These are phyloP conservation scores for Diabrotica virgifera DNA, from an alignment of 1,140 invertebrate genomes.

Conservation along the genomic window DNA sequence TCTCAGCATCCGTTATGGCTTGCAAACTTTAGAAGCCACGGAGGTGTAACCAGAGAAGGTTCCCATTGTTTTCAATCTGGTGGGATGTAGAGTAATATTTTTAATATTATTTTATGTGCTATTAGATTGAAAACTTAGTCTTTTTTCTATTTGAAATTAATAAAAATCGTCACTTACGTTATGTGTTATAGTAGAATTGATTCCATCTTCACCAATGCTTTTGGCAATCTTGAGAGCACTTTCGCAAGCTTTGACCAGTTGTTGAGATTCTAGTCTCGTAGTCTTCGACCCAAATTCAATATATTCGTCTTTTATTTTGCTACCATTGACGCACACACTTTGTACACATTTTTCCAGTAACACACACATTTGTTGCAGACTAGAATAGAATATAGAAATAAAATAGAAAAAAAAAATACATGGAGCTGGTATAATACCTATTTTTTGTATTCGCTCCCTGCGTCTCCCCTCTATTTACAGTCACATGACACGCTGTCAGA, in stretches of 20 bases:
- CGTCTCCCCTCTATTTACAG: too few species aligned
- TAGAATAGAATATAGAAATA: conserved; percentile 38
- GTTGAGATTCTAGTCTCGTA: conserved; percentile 44
- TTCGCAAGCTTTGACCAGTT: conserved; percentile 46
- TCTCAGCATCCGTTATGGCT: too few species aligned
- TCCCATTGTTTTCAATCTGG: too few species aligned
- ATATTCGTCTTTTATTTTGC: conserved; percentile 36
- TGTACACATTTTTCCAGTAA: conserved; percentile 75
- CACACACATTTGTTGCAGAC: conserved; percentile 74
- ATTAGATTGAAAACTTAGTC: too few species aligned
- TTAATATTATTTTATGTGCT: too few species aligned
- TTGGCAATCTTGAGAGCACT: conserved; percentile 44
- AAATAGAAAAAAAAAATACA: neutral
- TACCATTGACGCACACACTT: conserved; percentile 56
- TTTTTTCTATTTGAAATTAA: conserved; percentile 3
- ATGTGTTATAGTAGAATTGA: conserved; percentile 49
- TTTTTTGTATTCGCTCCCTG: too few species aligned
- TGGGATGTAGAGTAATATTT: too few species aligned
- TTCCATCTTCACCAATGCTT: conserved; percentile 37
- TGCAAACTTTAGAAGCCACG: too few species aligned
- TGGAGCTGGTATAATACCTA: neutral
- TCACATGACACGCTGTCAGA: too few species aligned
- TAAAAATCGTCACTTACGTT: conserved; percentile 37
- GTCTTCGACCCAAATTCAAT: conserved; percentile 41
- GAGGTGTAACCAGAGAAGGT: too few species aligned